These are phyloP conservation scores for Brachionus plicatilis DNA, from an alignment of 1,140 invertebrate genomes.

Conservation along the genomic window DNA sequence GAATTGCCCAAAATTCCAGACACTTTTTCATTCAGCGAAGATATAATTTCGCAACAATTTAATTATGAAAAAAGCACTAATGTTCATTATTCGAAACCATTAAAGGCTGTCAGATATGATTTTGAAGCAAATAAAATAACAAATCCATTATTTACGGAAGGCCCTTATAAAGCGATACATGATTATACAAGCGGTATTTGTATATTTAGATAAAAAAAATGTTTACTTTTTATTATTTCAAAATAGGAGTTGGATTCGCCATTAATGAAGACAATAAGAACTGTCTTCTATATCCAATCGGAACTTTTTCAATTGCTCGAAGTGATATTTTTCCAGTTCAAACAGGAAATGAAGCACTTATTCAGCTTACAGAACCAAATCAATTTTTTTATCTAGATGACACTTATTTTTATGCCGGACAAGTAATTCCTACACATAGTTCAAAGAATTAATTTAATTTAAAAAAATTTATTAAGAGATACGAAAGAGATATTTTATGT, in stretches of 20 bases:
- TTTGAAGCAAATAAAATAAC: neutral
- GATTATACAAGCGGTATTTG: conserved; percentile 30
- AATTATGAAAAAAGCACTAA: neutral
- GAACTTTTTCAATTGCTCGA: conserved; percentile 24
- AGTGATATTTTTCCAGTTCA: neutral
- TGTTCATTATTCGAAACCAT: neutral
- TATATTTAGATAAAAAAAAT: neutral
- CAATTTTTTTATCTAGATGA: conserved; percentile 9
- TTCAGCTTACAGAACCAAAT: neutral
- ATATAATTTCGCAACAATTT: neutral
- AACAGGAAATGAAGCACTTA: neutral
- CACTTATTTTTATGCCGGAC: conserved; percentile 13
- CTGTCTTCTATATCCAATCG: conserved; percentile 18
- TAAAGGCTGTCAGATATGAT: neutral
- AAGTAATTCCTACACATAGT: neutral
- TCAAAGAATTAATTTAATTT: neutral
- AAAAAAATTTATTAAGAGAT: neutral
- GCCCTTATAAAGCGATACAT: conserved; percentile 9
- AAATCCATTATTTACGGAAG: neutral
- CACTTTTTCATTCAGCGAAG: neutral
- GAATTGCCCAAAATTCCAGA: neutral
- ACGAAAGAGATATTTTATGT: conserved; percentile 26
- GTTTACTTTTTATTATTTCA: neutral
- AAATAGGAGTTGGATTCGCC: conserved; percentile 11
- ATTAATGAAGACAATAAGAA: conserved; percentile 7